phyloP scores from a whole-genome alignment of 2,113 vertebrate genomes.

The Cryptotis parvus region DNA sequence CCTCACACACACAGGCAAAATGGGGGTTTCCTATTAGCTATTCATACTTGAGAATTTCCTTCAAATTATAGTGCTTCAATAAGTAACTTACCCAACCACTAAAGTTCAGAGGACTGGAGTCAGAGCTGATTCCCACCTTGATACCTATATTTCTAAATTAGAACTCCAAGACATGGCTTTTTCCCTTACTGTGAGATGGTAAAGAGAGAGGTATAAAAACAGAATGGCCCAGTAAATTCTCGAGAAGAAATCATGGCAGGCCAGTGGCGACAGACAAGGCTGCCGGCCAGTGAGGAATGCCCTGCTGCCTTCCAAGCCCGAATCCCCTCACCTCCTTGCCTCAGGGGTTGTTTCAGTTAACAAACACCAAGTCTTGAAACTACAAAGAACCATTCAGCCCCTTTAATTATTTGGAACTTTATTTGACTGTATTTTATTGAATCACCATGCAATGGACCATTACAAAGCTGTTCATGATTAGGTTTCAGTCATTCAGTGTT shows the following conservation, averaged over 20 bases:
- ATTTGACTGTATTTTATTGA: no score
- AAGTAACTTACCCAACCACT: conserved; percentile 45
- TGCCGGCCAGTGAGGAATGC: neutral
- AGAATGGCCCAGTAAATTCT: conserved; percentile 10
- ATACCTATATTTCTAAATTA: neutral
- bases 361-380: neutral
- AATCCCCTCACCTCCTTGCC: neutral
- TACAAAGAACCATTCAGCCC: neutral
- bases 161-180: neutral
- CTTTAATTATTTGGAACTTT: neutral
- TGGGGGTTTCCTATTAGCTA: neutral
- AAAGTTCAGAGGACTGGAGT: conserved; percentile 3
- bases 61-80: neutral
- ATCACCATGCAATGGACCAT: no score
- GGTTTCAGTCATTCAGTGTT: no score
- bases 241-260: neutral
- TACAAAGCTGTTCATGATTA: no score
- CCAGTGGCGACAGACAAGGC: neutral
- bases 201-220: conserved; percentile 16
- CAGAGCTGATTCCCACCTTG: neutral
- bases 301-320: neutral
- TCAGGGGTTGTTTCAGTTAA: neutral
- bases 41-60: conserved; percentile 27
- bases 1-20: neutral
- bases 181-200: neutral